A percentile compares a stretch with the other conserved stretches of the same genome.
phyloP scores from a whole-genome alignment of 2,888 invertebrate genomes.

The Frankliniella intonsa region DNA sequence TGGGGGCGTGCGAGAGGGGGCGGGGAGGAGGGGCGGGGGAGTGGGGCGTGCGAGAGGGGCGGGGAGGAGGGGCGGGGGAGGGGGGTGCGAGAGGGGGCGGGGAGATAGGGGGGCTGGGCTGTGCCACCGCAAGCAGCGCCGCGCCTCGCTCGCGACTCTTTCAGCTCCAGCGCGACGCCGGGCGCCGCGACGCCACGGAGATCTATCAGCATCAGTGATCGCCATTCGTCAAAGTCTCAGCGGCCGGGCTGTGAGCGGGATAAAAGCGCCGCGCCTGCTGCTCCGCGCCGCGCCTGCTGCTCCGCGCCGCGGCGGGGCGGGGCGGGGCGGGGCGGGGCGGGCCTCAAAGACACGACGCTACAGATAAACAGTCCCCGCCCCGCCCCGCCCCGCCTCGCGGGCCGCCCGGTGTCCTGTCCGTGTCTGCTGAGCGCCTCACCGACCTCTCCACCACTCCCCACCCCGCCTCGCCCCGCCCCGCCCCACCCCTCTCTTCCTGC shows the following conservation, averaged over 20 bases:
- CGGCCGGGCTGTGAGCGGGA: background rate
- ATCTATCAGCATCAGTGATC: constrained; percentile 6
- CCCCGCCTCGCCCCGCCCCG: constrained; percentile 26
- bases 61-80: no score
- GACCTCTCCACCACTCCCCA: background rate
- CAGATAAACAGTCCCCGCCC: background rate
- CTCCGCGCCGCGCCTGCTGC: no score
- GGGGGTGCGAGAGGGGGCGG: no score
- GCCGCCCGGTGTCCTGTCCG: no score
- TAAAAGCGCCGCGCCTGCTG: background rate
- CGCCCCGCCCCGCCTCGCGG: no score
- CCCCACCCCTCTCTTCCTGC: background rate
- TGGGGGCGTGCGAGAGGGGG: no score
- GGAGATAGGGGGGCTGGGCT: no score
- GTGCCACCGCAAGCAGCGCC: no score
- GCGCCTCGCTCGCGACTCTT: no score
- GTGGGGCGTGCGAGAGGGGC: no score
- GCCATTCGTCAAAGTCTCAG: constrained; percentile 1
- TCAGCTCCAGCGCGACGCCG: background rate
- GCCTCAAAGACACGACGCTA: background rate
- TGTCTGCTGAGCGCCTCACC: no score
- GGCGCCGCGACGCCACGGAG: background rate
- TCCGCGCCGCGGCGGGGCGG: background rate
- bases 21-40: no score
- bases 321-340: background rate